Base-by-base conservation (phyloP, 37 sponge, comb jelly and placozoan species). In the Ianthella basta region DNA sequence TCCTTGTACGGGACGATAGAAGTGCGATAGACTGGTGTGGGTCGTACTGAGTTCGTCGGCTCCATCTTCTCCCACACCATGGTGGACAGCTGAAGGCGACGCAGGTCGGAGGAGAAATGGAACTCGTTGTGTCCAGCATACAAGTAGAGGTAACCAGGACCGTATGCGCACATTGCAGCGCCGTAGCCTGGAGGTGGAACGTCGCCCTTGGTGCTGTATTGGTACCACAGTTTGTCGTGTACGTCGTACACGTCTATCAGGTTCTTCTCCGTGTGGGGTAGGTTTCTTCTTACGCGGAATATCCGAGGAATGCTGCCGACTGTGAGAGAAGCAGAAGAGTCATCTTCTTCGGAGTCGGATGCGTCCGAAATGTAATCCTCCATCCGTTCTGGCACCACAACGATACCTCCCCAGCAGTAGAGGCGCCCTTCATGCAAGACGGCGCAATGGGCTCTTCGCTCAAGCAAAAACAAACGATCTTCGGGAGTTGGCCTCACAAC, bases 11-110 rank as follows among this genome's bases (percentile, higher is more conserved):
- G 38, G 0, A 75, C 54, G 44, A 75, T 10, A 1, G 24, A 24
- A 21, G 37, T 36, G 33, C 78, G 33, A 50, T 32, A 32, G 24
- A 36, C 33, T 2, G 53, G 44, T 1, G 39, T 24, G 21, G 78
- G 78, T 50, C 1, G 20, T 18, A 36, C 24, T 24, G 21, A 4
- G n/a, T 50, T 41, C 5, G 20, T 41, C 25, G 78, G 78, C 54
- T 75, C 25, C 16, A 75, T 75, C 78, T 75, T 75, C 44, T 21
- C 37, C 78, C 78, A 75, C 54, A 40, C 54, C 23, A 75, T 40
- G 78, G 25, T 75, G 14, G 33, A 32, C 38, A 75, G 38, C 16
- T 41, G 37, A 3, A 75, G 53, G 54, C 78, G 78, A 41, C 40
- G 39, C 20, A 75, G 78, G 37, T 41, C 53, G 78, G 21, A 25